Conservation (phyloP, 2,888 invertebrate species). For the Diloba caeruleocephala region DNA sequence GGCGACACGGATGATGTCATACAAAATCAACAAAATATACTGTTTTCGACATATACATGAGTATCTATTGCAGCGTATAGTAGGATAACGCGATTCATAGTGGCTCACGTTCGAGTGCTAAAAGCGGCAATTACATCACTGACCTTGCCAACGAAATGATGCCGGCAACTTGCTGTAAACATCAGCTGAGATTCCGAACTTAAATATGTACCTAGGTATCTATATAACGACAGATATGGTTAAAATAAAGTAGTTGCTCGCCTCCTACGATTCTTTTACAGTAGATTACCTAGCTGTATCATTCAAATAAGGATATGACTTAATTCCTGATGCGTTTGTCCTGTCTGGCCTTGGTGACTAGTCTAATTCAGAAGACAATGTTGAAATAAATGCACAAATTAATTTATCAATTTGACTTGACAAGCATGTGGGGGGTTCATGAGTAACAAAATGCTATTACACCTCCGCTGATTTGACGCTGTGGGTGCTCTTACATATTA, state of each 20-base stretch:
- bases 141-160: constrained; percentile 77
- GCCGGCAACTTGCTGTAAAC: constrained; percentile 72
- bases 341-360: constrained; percentile 58
- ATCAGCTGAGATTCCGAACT: constrained; percentile 74
- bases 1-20: constrained; percentile 75
- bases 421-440: constrained; percentile 66
- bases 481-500: constrained; percentile 72
- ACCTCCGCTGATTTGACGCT: constrained; percentile 69
- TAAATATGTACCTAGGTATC: constrained; percentile 10
- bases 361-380: constrained; percentile 62
- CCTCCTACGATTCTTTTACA: constrained; percentile 45
- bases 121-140: constrained; percentile 87
- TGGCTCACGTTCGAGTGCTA: constrained; percentile 77
- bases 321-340: constrained; percentile 57
- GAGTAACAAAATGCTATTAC: constrained; percentile 73
- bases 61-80: constrained; percentile 28
- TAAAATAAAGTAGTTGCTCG: constrained; percentile 19
- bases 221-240: constrained; percentile 15
- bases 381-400: constrained; percentile 55
- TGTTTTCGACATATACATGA: constrained; percentile 14
- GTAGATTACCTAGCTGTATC: constrained; percentile 43
- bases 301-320: constrained; percentile 65
- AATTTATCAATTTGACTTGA: constrained; percentile 62
- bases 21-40: constrained; percentile 71
- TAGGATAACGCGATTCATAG: constrained; percentile 60